A percentile compares a stretch with the other conserved stretches of the same genome.
Conservation (phyloP, 2,113 vertebrate species). For the Cepphus grylle region DNA sequence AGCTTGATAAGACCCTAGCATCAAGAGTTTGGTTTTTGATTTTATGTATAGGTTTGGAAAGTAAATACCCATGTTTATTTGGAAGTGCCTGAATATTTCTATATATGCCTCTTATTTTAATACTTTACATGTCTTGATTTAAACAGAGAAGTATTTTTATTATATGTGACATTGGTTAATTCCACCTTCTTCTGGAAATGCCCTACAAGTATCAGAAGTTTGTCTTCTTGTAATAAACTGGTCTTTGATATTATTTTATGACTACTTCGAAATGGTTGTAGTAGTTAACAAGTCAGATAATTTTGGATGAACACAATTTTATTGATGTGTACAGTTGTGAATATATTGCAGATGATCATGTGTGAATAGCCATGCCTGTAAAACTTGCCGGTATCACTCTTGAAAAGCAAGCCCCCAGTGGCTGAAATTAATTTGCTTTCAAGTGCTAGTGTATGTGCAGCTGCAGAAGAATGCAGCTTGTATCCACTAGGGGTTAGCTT, state of each 20-base stretch:
- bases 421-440: background rate
- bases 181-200: background rate
- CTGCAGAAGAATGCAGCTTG: background rate
- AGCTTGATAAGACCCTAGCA: background rate
- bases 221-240: background rate
- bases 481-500: background rate
- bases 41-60: background rate
- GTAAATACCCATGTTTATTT: background rate
- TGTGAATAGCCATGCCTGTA: background rate
- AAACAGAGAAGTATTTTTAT: background rate
- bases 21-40: rapidly evolving
- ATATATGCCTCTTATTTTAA: background rate
- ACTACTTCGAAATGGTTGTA: rapidly evolving
- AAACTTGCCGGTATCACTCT: background rate
- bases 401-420: background rate
- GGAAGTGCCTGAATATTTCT: background rate
- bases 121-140: background rate
- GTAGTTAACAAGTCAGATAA: background rate
- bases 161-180: background rate
- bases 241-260: background rate
- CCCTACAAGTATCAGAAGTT: background rate
- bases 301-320: background rate
- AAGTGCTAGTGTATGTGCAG: background rate
- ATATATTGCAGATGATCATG: background rate
- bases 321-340: too few relatives aligned